Evolutionary conservation across 2,888 invertebrate species (phyloP).

Genomic region (Nymphalis polychloros): DNA sequence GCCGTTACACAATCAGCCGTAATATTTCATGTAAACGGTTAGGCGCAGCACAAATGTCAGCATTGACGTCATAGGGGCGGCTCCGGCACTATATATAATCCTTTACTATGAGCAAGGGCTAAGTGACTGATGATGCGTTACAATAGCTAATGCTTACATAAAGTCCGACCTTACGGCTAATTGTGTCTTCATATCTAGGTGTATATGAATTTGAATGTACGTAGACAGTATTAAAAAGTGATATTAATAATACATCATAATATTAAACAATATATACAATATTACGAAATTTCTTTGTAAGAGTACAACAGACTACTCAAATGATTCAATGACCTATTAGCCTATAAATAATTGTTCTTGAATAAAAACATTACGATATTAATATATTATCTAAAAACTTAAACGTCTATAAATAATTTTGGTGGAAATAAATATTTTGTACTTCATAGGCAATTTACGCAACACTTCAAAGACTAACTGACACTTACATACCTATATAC

Average conservation of each 20-base stretch:
- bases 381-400: not conserved
- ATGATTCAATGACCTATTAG: too few relatives aligned
- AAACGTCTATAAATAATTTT: not conserved
- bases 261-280: not conserved
- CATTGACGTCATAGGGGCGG: constrained; percentile 73
- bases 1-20: constrained; percentile 28
- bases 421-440: not conserved
- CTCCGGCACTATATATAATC: constrained; percentile 64
- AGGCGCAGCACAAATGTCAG: constrained; percentile 69
- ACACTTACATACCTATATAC: not conserved
- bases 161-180: constrained; percentile 3
- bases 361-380: too few relatives aligned
- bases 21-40: constrained; percentile 49
- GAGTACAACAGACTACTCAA: too few relatives aligned
- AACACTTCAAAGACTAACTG: not conserved
- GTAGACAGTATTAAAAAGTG: too few relatives aligned
- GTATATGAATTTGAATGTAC: not conserved
- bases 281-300: too few relatives aligned
- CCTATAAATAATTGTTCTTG: too few relatives aligned
- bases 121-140: constrained; percentile 26
- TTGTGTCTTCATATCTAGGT: not conserved
- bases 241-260: not conserved
- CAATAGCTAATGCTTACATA: constrained; percentile 21
- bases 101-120: constrained; percentile 41
- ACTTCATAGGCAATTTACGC: not conserved